These are phyloP conservation scores for Scaptomyza tumidula DNA, from an alignment of 2,888 invertebrate genomes.

Conservation along the genomic window DNA sequence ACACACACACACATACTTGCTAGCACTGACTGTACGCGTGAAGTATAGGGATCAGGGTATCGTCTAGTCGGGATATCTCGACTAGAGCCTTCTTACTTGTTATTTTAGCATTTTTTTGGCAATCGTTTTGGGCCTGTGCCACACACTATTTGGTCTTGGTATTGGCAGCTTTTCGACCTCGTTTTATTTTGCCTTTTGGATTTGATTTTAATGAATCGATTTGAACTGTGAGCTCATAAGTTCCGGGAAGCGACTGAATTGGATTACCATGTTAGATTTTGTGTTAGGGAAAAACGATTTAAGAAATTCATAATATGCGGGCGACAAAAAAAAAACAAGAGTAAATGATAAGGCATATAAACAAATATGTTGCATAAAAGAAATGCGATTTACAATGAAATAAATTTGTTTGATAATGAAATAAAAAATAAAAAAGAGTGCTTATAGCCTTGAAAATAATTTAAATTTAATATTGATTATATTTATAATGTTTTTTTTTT, in stretches of 20 bases:
- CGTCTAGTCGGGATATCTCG: too few relatives aligned
- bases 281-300: too few relatives aligned
- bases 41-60: too few relatives aligned
- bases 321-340: neutral
- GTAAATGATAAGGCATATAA: neutral
- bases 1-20: too few relatives aligned
- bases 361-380: neutral
- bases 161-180: conserved; percentile 51
- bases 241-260: conserved; percentile 72
- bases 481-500: neutral
- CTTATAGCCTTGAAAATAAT: too few relatives aligned
- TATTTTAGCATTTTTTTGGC: conserved; percentile 47
- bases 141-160: conserved; percentile 33
- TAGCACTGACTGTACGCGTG: too few relatives aligned
- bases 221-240: conserved; percentile 70
- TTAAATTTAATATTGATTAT: too few relatives aligned
- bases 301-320: conserved; percentile 14
- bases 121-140: conserved; percentile 52
- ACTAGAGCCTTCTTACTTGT: too few relatives aligned
- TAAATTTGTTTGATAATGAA: too few relatives aligned
- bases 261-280: conserved; percentile 69
- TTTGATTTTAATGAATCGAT: conserved; percentile 78
- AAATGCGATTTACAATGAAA: too few relatives aligned
- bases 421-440: too few relatives aligned
- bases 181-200: conserved; percentile 54